Evolutionary conservation across 1,140 invertebrate species (phyloP), one percentile per base, ranked within the genome.

Genomic region (Lepidurus arcticus): DNA sequence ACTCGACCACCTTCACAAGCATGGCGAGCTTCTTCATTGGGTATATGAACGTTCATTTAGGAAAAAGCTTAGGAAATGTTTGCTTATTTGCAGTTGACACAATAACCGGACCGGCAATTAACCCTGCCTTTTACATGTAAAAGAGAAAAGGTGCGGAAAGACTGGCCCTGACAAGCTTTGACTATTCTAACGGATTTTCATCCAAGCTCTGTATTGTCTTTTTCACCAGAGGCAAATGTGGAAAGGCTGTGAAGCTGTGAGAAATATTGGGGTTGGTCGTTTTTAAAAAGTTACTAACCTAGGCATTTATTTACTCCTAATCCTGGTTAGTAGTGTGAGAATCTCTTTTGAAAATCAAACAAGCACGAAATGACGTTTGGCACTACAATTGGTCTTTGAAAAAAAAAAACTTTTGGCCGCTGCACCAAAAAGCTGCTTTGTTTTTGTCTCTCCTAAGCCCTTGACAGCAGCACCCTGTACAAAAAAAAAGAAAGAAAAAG

Each of bases 41-140:
- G 21, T 9, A 16, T 13, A n/a, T n/a, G 7, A n/a, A 47, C 7
- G 10, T 65, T 21, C 21, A 5, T 65, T 65, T 21, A 47, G 16
- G 10, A 47, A 13, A n/a, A 6, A 13, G 6, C 16, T 47, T 10
- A 1, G 10, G 45, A 47, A 47, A 65, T n/a, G 16, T n/a, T 7
- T 65, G 7, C 16, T 65, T 21, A n/a, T 21, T 65, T 13, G 53
- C 53, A 65, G 53, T 4, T 65, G 53, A 65, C 7, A 65, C 6
- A 1, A 5, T 65, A 65, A 9, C 53, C 8, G n/a, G 16, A 5
- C 1, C 16, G 8, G 53, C 16, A 9, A 13, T 65, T 65, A 16
- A 65, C 13, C 53, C 53, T 65, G 53, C 53, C 3, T 65, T 65
- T 65, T 65, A 65, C 53, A 65, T 65, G 53, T 65, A 65, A 65